phyloP scores from a whole-genome alignment of 2,888 invertebrate genomes.

The Cataglyphis altisquamis region DNA sequence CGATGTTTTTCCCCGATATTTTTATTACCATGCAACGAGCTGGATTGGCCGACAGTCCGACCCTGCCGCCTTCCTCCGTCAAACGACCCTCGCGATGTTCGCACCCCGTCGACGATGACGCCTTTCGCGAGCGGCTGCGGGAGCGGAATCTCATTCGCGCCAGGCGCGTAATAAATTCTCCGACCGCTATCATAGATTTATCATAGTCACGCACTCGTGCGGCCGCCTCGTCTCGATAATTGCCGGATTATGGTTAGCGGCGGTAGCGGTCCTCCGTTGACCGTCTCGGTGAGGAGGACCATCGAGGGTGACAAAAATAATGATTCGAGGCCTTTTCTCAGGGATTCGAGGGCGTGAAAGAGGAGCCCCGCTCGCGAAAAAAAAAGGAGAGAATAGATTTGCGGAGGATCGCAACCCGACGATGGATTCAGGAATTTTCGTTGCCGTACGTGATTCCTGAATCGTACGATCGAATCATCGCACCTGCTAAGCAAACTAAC shows the following conservation, averaged over 20 bases:
- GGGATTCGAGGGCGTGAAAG: slow-evolving; percentile 55
- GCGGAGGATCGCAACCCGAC: background rate
- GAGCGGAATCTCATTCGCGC: slow-evolving; percentile 80
- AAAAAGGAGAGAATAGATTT: slow-evolving; percentile 29
- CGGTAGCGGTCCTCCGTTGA: slow-evolving; percentile 56
- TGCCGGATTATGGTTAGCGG: slow-evolving; percentile 75
- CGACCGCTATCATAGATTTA: slow-evolving; percentile 80
- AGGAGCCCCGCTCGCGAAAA: background rate
- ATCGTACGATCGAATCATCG: slow-evolving; percentile 28
- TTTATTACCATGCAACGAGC: slow-evolving; percentile 76
- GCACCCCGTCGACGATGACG: slow-evolving; percentile 63
- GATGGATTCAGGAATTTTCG: slow-evolving; percentile 34
- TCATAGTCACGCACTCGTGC: slow-evolving; percentile 83
- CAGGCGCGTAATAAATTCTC: slow-evolving; percentile 80
- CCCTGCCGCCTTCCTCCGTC: slow-evolving; percentile 59
- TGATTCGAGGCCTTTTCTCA: slow-evolving; percentile 66
- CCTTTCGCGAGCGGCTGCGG: slow-evolving; percentile 53
- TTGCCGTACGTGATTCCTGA: slow-evolving; percentile 60
- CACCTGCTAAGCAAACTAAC: slow-evolving; percentile 64
- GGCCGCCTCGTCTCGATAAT: slow-evolving; percentile 77
- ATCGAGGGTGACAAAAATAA: slow-evolving; percentile 68
- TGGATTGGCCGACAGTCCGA: slow-evolving; percentile 74
- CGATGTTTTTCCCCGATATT: slow-evolving; percentile 75
- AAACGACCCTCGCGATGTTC: slow-evolving; percentile 50
- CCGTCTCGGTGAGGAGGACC: slow-evolving; percentile 43